Percentiles rank a stretch among this genome's conserved stretches.
These are phyloP conservation scores for Limnothrissa miodon DNA, from an alignment of 2,113 vertebrate species.

Conservation along the genomic window DNA sequence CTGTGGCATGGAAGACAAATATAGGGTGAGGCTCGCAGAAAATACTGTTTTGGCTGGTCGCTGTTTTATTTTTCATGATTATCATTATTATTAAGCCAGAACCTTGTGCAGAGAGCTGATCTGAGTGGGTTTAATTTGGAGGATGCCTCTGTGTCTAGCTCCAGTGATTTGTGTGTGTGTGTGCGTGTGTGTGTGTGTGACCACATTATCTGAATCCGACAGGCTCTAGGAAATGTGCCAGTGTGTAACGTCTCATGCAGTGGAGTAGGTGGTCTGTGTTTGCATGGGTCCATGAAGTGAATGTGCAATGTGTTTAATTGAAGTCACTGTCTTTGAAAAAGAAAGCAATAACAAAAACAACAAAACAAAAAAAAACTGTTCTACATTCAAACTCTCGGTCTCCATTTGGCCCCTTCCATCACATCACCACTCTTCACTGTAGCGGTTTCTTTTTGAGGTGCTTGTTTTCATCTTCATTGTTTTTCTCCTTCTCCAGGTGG, in stretches of 20 bases:
- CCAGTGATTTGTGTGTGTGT: not conserved
- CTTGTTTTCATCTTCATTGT: slow-evolving; percentile 8
- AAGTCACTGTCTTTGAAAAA: not conserved
- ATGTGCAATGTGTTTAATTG: not conserved
- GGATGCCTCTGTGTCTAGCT: not conserved
- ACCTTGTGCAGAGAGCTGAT: not conserved
- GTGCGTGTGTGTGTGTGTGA: not conserved
- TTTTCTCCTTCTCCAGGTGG: not conserved
- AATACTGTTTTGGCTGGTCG: not conserved
- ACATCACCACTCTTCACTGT: not conserved
- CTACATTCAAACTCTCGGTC: not conserved
- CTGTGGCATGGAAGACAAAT: not conserved
- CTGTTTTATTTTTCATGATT: not conserved
- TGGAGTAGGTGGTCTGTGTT: slow-evolving; percentile 7
- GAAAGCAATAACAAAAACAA: too few relatives aligned
- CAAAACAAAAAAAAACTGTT: not conserved
- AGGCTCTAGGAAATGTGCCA: not conserved
- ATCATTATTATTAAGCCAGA: not conserved
- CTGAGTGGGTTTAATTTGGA: not conserved
- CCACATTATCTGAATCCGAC: slow-evolving; percentile 8
- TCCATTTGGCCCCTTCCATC: not conserved
- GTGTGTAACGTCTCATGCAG: not conserved
- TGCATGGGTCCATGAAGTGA: not conserved
- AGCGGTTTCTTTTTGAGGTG: not conserved
- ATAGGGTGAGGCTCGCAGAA: not conserved